Evolutionary conservation across 2,888 invertebrate genomes (phyloP).

Genomic region (Papilio elwesi): DNA sequence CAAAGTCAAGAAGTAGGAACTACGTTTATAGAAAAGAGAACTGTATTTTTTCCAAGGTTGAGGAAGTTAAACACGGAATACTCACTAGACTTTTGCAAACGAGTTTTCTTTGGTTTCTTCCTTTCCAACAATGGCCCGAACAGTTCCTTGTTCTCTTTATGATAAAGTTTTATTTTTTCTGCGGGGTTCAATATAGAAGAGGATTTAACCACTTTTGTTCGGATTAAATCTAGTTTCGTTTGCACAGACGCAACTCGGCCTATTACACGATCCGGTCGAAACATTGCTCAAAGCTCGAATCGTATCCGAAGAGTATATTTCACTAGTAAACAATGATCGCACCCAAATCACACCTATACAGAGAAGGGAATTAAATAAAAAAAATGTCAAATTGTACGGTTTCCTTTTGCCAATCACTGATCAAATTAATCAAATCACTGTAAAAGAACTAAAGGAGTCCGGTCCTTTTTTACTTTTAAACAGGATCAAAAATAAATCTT

Average conservation of each 20-base stretch:
- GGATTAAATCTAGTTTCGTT: slow-evolving; percentile 64
- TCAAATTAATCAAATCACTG: not conserved
- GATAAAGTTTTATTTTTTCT: slow-evolving; percentile 73
- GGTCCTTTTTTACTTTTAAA: not conserved
- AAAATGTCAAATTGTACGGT: not conserved
- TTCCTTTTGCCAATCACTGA: slow-evolving; percentile 9
- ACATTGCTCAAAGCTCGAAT: slow-evolving; percentile 56
- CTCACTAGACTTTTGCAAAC: slow-evolving; percentile 70
- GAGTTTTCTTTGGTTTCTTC: slow-evolving; percentile 72
- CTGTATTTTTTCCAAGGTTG: slow-evolving; percentile 57
- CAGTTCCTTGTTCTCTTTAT: slow-evolving; percentile 78
- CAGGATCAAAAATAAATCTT: not conserved
- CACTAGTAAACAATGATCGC: not conserved
- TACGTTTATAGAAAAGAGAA: slow-evolving; percentile 40
- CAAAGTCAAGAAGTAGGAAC: slow-evolving; percentile 23
- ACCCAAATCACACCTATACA: too few relatives aligned
- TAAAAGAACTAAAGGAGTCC: too few relatives aligned
- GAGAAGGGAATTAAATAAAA: slow-evolving; percentile 2
- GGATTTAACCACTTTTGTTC: slow-evolving; percentile 73
- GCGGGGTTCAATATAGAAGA: slow-evolving; percentile 74
- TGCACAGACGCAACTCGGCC: slow-evolving; percentile 62
- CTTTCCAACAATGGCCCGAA: slow-evolving; percentile 81
- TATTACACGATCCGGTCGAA: slow-evolving; percentile 65
- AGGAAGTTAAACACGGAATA: slow-evolving; percentile 55
- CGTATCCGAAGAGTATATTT: not conserved